Conservation (phyloP, 1,140 invertebrate genomes). For the Cotesia typhae region DNA sequence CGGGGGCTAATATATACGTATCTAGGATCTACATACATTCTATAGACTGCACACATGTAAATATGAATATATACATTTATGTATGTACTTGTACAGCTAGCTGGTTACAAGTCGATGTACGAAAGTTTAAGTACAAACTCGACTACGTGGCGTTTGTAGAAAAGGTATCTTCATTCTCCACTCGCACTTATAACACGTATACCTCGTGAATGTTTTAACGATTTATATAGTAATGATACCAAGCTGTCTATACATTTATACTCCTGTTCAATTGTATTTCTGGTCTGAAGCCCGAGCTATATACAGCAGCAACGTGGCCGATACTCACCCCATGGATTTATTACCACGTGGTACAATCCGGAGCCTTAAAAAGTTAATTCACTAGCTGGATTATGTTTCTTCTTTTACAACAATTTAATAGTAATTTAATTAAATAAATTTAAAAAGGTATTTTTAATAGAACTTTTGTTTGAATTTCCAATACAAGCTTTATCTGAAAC, state of each 20-base stretch:
- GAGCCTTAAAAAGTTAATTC: too few species aligned
- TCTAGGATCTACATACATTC: too few species aligned
- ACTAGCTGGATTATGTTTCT: too few species aligned
- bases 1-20: too few species aligned
- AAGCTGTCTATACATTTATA: conserved; percentile 9
- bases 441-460: too few species aligned
- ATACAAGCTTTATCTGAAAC: conserved; percentile 42
- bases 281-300: conserved; percentile 36
- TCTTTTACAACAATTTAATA: too few species aligned
- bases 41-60: too few species aligned
- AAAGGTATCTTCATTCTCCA: conserved; percentile 47
- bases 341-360: background rate
- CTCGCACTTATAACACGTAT: conserved; percentile 58
- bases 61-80: too few species aligned
- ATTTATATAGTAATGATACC: conserved; percentile 2
- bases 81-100: background rate
- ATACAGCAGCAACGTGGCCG: conserved; percentile 55
- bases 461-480: conserved; percentile 38
- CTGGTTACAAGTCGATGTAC: conserved; percentile 8
- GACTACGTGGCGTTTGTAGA: conserved; percentile 38
- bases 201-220: conserved; percentile 55
- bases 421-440: too few species aligned
- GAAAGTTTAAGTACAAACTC: conserved; percentile 3
- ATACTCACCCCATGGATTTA: conserved; percentile 18
- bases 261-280: conserved; percentile 42